A percentile compares a stretch with the other conserved stretches of the same genome.
Evolutionary conservation across 2,113 vertebrate genomes (phyloP).

Genomic region (Pyxicephalus adspersus): DNA sequence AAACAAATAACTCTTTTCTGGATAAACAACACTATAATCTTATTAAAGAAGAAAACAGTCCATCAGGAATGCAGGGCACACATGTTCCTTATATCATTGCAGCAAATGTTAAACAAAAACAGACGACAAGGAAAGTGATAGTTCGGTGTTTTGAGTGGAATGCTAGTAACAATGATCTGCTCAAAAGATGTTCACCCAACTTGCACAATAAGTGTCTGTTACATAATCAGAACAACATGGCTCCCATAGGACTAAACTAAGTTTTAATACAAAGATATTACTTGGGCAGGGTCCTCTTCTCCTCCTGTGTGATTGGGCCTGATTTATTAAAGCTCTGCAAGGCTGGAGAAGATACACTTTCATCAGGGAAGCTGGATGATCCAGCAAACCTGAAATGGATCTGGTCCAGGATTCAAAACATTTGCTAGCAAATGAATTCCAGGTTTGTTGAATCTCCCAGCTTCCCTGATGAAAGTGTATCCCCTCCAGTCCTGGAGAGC

Average conservation of each 20-base stretch:
- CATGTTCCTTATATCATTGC: conserved; percentile 20
- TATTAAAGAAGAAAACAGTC: conserved; percentile 27
- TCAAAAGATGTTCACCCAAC: neutral
- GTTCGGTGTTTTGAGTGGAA: neutral
- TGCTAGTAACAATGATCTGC: neutral
- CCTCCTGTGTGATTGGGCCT: neutral
- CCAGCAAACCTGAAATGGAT: too few species aligned
- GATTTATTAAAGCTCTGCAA: too few species aligned
- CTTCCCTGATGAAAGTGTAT: too few species aligned
- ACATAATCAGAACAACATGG: neutral
- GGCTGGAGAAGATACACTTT: too few species aligned
- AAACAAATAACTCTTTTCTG: conserved; percentile 38
- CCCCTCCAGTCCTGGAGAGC: too few species aligned
- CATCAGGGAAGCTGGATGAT: too few species aligned
- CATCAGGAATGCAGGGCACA: conserved; percentile 40
- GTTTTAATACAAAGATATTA: too few species aligned
- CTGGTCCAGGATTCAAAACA: too few species aligned
- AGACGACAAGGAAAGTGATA: conserved; percentile 34
- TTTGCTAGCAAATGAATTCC: too few species aligned
- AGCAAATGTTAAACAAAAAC: conserved; percentile 28
- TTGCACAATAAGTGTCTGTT: too few species aligned
- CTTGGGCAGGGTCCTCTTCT: too few species aligned
- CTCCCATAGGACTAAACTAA: neutral
- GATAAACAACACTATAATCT: conserved; percentile 39
- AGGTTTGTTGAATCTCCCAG: too few species aligned